A percentile compares a stretch with the other conserved stretches of the same genome.
phyloP scores from a whole-genome alignment of 2,797 vertebrate genomes.

The Brachymystax lenok region DNA sequence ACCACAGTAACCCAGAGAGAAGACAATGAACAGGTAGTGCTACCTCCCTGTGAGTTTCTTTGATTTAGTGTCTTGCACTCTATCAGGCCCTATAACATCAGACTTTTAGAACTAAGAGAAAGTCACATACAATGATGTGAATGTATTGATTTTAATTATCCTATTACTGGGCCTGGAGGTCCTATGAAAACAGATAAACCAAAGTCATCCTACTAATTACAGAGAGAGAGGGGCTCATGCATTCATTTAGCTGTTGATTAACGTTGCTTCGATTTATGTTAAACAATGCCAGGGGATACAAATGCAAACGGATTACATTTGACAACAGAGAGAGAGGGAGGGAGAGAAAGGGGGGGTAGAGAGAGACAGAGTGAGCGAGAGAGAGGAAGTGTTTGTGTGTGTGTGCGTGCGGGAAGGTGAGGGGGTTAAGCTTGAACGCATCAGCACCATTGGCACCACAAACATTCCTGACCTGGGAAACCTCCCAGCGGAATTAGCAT shows the following conservation, averaged over 20 bases:
- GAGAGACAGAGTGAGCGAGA: neutral
- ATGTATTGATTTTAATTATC: conserved; percentile 72
- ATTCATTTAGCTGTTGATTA: conserved; percentile 69
- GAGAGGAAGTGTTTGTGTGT: neutral
- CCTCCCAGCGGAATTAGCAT: conserved; percentile 58
- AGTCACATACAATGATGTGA: conserved; percentile 54
- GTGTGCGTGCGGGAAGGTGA: conserved; percentile 59
- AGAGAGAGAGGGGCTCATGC: conserved; percentile 44
- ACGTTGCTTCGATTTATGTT: conserved; percentile 73
- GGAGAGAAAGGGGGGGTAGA: neutral
- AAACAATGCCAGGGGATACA: conserved; percentile 64
- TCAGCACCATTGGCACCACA: conserved; percentile 55
- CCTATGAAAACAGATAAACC: conserved; percentile 69
- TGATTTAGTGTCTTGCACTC: conserved; percentile 4
- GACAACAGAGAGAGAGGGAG: conserved; percentile 31
- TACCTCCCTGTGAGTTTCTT: neutral
- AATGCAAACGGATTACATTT: conserved; percentile 59
- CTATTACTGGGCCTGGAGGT: conserved; percentile 64
- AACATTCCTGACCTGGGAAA: conserved; percentile 70
- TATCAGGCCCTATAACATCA: conserved; percentile 41
- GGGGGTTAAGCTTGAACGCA: conserved; percentile 62
- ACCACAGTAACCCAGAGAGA: neutral
- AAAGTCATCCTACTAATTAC: conserved; percentile 68
- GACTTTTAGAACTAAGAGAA: conserved; percentile 51
- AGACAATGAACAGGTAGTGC: neutral